Percentiles rank a stretch among this genome's conserved stretches.
These are phyloP conservation scores for Sebastes goodei DNA, from an alignment of 2,797 vertebrate species.

Conservation along the genomic window DNA sequence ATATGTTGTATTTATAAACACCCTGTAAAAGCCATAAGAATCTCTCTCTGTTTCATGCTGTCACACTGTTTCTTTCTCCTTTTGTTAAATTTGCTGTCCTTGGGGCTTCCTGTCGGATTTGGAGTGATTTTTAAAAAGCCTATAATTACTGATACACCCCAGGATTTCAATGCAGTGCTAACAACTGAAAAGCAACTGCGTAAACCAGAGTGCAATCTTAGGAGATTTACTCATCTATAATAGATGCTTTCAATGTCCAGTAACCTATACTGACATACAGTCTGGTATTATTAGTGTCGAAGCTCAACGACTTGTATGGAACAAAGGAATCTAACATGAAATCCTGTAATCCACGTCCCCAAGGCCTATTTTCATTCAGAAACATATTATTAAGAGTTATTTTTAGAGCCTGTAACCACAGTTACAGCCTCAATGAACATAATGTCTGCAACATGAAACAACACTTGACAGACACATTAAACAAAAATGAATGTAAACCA, in stretches of 20 bases:
- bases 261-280: conserved; percentile 24
- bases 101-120: conserved; percentile 37
- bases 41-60: not conserved
- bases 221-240: conserved; percentile 19
- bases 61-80: not conserved
- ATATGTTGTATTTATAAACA: conserved; percentile 17
- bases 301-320: not conserved
- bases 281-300: conserved; percentile 8
- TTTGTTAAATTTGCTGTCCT: conserved; percentile 16
- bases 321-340: conserved; percentile 10
- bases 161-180: conserved; percentile 30
- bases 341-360: not conserved
- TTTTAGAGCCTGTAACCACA: not conserved
- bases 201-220: conserved; percentile 4
- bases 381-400: conserved; percentile 4
- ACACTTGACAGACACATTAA: not conserved
- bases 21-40: conserved; percentile 7
- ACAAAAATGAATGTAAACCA: not conserved
- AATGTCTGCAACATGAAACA: not conserved
- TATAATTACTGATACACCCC: conserved; percentile 42
- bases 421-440: not conserved
- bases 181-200: conserved; percentile 33
- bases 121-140: conserved; percentile 48
- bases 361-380: not conserved
- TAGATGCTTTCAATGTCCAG: conserved; percentile 39